Percentiles rank a stretch among this genome's conserved stretches.
phyloP scores from a whole-genome alignment of 2,888 invertebrate species.

The Dugesia japonica region DNA sequence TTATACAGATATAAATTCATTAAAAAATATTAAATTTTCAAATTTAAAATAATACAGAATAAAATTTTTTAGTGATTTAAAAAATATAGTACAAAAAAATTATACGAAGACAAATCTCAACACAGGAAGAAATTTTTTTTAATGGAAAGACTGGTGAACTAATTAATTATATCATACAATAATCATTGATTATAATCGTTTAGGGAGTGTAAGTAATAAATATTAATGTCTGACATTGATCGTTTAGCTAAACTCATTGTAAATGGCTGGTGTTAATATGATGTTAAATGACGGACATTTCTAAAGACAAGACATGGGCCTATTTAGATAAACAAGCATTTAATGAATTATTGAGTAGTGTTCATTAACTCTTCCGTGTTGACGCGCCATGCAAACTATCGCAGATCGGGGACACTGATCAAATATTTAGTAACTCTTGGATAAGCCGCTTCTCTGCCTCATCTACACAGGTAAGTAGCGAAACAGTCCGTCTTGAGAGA shows the following conservation, averaged over 20 bases:
- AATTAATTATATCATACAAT: not conserved
- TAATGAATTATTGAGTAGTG: not conserved
- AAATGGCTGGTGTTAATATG: not conserved
- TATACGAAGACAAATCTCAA: not conserved
- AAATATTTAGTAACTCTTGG: not conserved
- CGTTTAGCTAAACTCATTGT: not conserved
- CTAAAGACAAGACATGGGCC: not conserved
- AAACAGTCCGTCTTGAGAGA: not conserved
- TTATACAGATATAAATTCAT: too few species aligned
- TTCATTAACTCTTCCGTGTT: not conserved
- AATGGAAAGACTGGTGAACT: not conserved
- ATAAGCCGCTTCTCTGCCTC: not conserved
- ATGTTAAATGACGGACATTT: not conserved
- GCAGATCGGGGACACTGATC: not conserved
- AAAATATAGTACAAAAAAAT: too few species aligned
- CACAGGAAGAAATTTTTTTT: not conserved
- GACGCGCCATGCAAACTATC: not conserved
- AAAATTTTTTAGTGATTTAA: too few species aligned
- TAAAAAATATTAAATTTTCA: too few species aligned
- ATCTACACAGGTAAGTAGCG: not conserved
- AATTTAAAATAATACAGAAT: too few species aligned
- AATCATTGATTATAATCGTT: not conserved
- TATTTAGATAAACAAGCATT: not conserved
- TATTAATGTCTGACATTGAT: not conserved
- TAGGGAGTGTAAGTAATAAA: not conserved